Conservation (phyloP, 2,888 invertebrate genomes). For the Drosophila mettleri region DNA sequence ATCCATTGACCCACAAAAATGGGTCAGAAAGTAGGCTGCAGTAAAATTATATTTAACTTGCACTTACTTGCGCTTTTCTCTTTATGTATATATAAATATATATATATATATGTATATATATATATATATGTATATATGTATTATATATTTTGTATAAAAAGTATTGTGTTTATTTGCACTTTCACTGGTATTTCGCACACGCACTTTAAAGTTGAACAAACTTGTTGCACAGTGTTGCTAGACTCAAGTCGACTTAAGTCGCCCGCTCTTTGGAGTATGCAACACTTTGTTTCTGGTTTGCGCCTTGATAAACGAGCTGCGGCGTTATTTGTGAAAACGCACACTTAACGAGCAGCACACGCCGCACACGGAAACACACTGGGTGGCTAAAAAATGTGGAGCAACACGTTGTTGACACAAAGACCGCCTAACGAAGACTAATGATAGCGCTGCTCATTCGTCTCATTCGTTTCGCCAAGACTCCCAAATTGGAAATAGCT, state of each 20-base stretch:
- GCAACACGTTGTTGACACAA: slow-evolving; percentile 84
- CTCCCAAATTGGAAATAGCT: not conserved
- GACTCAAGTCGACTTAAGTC: not conserved
- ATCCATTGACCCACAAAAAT: slow-evolving; percentile 62
- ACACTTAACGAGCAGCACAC: slow-evolving; percentile 42
- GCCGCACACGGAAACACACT: not conserved
- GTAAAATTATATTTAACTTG: slow-evolving; percentile 40
- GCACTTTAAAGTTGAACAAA: slow-evolving; percentile 50
- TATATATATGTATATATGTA: not conserved
- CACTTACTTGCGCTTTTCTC: slow-evolving; percentile 36
- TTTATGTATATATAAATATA: not conserved
- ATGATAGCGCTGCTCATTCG: slow-evolving; percentile 57
- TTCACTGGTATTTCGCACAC: slow-evolving; percentile 30
- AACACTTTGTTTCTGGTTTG: slow-evolving; percentile 31
- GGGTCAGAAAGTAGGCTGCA: slow-evolving; percentile 50
- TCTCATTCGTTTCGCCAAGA: slow-evolving; percentile 9
- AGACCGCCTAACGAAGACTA: slow-evolving; percentile 83
- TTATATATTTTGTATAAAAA: not conserved
- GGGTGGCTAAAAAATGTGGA: slow-evolving; percentile 26
- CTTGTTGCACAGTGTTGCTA: slow-evolving; percentile 62
- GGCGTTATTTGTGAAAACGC: slow-evolving; percentile 10
- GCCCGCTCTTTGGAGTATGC: slow-evolving; percentile 21
- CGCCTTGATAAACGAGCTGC: slow-evolving; percentile 30
- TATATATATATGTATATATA: not conserved
- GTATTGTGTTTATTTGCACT: slow-evolving; percentile 20